These are phyloP conservation scores for Parelbella ahira DNA, from an alignment of 2,888 invertebrate species.

Conservation along the genomic window DNA sequence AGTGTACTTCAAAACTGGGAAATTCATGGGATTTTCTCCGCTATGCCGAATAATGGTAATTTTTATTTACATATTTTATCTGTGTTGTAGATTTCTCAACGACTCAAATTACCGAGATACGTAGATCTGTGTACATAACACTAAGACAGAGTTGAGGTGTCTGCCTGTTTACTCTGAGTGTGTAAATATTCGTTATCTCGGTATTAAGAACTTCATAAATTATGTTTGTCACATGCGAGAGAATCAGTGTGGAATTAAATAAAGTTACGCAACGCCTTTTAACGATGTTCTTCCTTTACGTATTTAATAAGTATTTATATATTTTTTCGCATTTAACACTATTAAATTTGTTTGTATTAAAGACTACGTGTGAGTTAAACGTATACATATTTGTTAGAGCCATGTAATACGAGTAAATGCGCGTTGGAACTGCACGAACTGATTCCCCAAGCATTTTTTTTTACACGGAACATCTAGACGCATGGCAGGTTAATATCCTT, in stretches of 20 bases:
- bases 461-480: too few relatives aligned
- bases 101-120: constrained; percentile 70
- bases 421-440: too few relatives aligned
- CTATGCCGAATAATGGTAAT: constrained; percentile 47
- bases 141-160: constrained; percentile 71
- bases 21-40: constrained; percentile 42
- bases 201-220: constrained; percentile 80
- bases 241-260: constrained; percentile 44
- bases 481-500: too few relatives aligned
- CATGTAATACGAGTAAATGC: too few relatives aligned
- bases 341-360: too few relatives aligned
- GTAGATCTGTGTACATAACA: constrained; percentile 70
- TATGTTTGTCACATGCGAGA: constrained; percentile 74
- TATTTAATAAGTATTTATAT: too few relatives aligned
- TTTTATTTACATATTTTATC: constrained; percentile 68
- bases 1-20: constrained; percentile 38
- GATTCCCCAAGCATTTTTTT: too few relatives aligned
- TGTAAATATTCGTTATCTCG: constrained; percentile 76
- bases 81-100: constrained; percentile 65
- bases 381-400: too few relatives aligned
- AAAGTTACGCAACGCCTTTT: constrained; percentile 23
- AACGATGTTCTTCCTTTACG: too few relatives aligned
- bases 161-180: constrained; percentile 66
- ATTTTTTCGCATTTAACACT: too few relatives aligned
- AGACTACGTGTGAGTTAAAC: too few relatives aligned